Percentiles rank a stretch among this genome's conserved stretches.
These are phyloP conservation scores for Aphidius ervi DNA, from an alignment of 1,140 invertebrate species.

Conservation along the genomic window DNA sequence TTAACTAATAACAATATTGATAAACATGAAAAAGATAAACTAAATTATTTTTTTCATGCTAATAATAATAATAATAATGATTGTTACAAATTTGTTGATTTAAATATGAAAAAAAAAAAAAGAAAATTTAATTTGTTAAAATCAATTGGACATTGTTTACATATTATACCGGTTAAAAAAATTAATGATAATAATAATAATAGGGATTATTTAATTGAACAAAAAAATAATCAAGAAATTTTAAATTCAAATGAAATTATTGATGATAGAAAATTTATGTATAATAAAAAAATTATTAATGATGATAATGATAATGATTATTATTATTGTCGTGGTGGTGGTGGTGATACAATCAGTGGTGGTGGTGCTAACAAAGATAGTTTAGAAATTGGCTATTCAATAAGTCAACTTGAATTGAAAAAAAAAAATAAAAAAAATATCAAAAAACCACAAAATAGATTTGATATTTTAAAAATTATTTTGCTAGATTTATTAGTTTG, in stretches of 20 bases:
- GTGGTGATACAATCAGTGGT: neutral
- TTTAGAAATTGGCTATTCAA: conserved; percentile 42
- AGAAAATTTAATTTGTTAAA: conserved; percentile 36
- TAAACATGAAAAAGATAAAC: conserved; percentile 36
- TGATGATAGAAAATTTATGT: conserved; percentile 19
- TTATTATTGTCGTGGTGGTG: neutral
- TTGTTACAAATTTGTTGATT: too few species aligned
- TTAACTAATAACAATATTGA: conserved; percentile 29
- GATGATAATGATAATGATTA: conserved; percentile 17
- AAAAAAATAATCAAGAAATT: conserved; percentile 20
- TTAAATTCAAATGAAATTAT: conserved; percentile 23
- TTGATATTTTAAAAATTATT: conserved; percentile 42
- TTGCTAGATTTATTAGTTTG: conserved; percentile 47
- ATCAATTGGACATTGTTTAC: conserved; percentile 35
- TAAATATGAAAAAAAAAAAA: conserved; percentile 22
- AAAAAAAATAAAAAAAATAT: conserved; percentile 23
- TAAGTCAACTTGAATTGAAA: conserved; percentile 36
- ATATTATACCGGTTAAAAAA: conserved; percentile 37
- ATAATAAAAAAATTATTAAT: neutral
- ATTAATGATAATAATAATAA: conserved; percentile 24
- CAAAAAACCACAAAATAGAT: conserved; percentile 41
- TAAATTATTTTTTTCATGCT: conserved; percentile 44
- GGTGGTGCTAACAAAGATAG: conserved; percentile 36
- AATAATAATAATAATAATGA: too few species aligned
- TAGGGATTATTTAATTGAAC: neutral